Evolutionary conservation across 2,797 vertebrate species (phyloP).

Genomic region (Pipistrellus nathusii): DNA sequence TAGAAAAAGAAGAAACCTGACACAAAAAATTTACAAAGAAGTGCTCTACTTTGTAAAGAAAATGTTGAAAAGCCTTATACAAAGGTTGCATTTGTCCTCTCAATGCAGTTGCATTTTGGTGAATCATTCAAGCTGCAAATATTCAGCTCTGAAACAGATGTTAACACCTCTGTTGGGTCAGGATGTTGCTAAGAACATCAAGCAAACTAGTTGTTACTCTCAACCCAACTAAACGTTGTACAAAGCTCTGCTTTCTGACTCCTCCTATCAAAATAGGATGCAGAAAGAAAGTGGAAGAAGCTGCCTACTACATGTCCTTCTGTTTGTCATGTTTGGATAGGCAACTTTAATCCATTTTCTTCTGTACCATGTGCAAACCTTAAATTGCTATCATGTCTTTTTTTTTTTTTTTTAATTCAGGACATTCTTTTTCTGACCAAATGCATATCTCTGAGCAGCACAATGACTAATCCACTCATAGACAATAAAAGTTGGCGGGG

Average conservation of each 20-base stretch:
- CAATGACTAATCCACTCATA: not conserved
- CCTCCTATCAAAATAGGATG: not conserved
- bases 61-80: not conserved
- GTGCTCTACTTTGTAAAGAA: not conserved
- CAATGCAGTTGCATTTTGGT: not conserved
- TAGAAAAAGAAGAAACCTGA: slow-evolving; percentile 17
- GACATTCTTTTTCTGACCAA: not conserved
- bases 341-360: not conserved
- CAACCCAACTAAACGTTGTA: not conserved
- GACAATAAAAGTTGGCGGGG: not conserved
- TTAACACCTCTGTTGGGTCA: not conserved
- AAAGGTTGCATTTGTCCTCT: slow-evolving; percentile 1
- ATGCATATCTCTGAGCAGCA: not conserved
- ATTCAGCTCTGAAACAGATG: not conserved
- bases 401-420: not conserved
- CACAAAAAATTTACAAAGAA: not conserved
- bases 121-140: not conserved
- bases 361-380: not conserved
- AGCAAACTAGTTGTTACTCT: not conserved
- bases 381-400: not conserved
- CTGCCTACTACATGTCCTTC: not conserved
- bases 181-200: not conserved
- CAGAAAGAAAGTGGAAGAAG: not conserved
- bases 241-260: slow-evolving; percentile 13
- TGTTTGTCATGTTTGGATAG: not conserved